A percentile compares a stretch with the other conserved stretches of the same genome.
Conservation (phyloP, 2,113 vertebrate genomes). For the Albula goreensis region DNA sequence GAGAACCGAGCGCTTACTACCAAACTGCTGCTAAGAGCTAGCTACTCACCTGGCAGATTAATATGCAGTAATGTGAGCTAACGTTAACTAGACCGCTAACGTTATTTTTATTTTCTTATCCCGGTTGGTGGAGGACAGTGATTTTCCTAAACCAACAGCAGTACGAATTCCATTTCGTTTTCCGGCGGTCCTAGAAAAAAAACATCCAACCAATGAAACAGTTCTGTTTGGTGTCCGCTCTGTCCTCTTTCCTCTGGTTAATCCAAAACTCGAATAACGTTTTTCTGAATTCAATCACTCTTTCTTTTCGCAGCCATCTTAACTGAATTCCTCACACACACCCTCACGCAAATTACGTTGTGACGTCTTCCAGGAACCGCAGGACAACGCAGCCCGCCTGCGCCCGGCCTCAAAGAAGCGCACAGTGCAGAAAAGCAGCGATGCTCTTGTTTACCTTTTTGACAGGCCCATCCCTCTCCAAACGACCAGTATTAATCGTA, state of each 20-base stretch:
- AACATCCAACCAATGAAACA: not conserved
- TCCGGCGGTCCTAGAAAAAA: not conserved
- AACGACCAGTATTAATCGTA: not conserved
- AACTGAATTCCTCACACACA: constrained; percentile 31
- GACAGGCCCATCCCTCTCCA: not conserved
- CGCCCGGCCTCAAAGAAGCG: not conserved
- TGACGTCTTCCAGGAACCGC: constrained; percentile 38
- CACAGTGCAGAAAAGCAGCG: not conserved
- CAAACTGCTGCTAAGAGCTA: not conserved
- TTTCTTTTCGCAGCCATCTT: constrained; percentile 28
- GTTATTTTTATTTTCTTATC: constrained; percentile 17
- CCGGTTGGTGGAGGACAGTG: constrained; percentile 8
- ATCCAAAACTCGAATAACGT: not conserved
- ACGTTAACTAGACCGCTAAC: not conserved
- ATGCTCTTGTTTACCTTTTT: not conserved
- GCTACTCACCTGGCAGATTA: constrained; percentile 31
- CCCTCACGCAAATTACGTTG: constrained; percentile 43
- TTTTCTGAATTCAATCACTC: constrained; percentile 22
- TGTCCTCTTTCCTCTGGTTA: not conserved
- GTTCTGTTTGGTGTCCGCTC: not conserved
- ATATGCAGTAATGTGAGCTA: not conserved
- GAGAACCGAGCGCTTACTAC: not conserved
- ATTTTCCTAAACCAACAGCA: constrained; percentile 7
- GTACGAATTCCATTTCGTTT: not conserved
- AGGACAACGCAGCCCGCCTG: constrained; percentile 2